Conservation (phyloP, 2,797 vertebrate genomes). For the Erpetoichthys calabaricus region DNA sequence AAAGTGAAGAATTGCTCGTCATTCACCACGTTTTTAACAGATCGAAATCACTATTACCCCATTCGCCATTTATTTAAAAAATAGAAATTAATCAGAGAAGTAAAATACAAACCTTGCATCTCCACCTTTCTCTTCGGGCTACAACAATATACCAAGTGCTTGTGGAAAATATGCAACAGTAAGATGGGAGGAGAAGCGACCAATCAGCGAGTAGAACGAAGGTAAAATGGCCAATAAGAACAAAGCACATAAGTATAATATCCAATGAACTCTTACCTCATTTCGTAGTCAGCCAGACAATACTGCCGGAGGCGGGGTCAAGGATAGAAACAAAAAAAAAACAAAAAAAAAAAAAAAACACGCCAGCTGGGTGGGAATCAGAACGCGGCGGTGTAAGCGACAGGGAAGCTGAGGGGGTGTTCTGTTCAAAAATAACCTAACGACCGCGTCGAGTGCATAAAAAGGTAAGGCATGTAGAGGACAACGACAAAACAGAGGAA, state of each 20-base stretch:
- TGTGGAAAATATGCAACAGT: constrained; percentile 35
- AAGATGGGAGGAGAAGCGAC: constrained; percentile 27
- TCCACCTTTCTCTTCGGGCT: constrained; percentile 43
- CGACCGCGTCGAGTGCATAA: too few species aligned
- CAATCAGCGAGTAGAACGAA: constrained; percentile 33
- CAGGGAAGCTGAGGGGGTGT: constrained; percentile 1
- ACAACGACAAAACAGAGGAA: too few species aligned
- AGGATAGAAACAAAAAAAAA: constrained; percentile 27
- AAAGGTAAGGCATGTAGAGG: too few species aligned
- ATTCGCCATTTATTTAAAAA: not conserved
- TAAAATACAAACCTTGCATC: constrained; percentile 60
- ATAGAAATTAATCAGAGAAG: constrained; percentile 12
- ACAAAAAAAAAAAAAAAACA: constrained; percentile 22
- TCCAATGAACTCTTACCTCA: constrained; percentile 41
- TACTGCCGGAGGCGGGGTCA: constrained; percentile 24
- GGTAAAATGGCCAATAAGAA: constrained; percentile 41
- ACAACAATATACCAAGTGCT: constrained; percentile 40
- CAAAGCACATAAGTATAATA: constrained; percentile 19
- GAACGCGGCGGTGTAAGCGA: constrained; percentile 5
- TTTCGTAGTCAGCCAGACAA: constrained; percentile 20
- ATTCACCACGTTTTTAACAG: too few species aligned
- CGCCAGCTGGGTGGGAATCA: not conserved
- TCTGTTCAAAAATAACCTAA: too few species aligned
- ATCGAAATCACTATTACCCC: too few species aligned
- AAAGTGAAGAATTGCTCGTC: too few species aligned